A percentile compares a stretch with the other conserved stretches of the same genome.
Evolutionary conservation across 2,888 invertebrate species (phyloP).

Genomic region (Drosophila fulvimacula): DNA sequence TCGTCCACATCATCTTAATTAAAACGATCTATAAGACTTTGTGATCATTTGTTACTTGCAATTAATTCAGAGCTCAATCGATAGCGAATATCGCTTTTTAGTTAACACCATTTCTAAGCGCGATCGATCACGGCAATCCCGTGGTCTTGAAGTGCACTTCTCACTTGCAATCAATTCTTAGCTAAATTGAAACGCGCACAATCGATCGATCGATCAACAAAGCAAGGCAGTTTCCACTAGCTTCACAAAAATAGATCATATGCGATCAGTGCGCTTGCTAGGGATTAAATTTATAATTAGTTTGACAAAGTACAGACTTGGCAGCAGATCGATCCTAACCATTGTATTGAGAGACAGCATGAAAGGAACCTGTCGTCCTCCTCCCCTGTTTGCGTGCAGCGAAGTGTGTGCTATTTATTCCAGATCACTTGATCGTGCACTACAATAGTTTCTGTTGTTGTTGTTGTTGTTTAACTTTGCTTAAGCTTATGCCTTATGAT

Average conservation of each 20-base stretch:
- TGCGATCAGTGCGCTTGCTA: slow-evolving; percentile 15
- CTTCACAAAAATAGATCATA: slow-evolving; percentile 22
- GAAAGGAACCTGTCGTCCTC: slow-evolving; percentile 2
- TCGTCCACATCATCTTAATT: slow-evolving; percentile 1
- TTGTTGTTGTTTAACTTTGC: slow-evolving; percentile 3
- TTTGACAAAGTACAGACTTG: slow-evolving; percentile 24
- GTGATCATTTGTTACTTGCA: slow-evolving; percentile 7
- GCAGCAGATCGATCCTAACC: slow-evolving; percentile 15
- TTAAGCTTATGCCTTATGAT: slow-evolving; percentile 12
- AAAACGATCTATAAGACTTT: slow-evolving; percentile 4
- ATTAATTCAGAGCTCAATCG: slow-evolving; percentile 8
- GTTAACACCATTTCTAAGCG: slow-evolving; percentile 1
- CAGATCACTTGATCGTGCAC: slow-evolving; percentile 13
- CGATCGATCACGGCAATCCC: slow-evolving; percentile 24
- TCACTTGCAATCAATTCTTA: slow-evolving; percentile 7
- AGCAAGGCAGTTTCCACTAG: not conserved
- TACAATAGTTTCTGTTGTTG: slow-evolving; percentile 2
- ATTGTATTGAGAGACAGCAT: not conserved
- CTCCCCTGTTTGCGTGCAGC: slow-evolving; percentile 9
- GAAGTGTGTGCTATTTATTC: slow-evolving; percentile 23
- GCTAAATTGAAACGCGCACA: slow-evolving; percentile 3
- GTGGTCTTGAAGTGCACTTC: not conserved
- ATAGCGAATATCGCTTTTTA: slow-evolving; percentile 4
- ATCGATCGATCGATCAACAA: slow-evolving; percentile 20
- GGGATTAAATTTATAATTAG: slow-evolving; percentile 36